Conservation (phyloP, 2,797 vertebrate species). For the Micrastur ruficollis region DNA sequence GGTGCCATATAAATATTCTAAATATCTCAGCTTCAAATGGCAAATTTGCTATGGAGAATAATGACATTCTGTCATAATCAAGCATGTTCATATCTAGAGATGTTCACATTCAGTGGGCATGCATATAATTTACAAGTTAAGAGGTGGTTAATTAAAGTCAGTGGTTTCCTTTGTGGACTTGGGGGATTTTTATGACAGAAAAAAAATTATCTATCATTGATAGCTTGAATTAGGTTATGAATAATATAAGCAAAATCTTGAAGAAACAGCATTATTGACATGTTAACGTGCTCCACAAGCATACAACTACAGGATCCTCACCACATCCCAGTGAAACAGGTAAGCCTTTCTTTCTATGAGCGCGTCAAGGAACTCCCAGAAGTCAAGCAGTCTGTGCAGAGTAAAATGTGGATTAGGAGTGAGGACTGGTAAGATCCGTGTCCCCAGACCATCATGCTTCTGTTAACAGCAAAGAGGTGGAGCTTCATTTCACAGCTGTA, state of each 20-base stretch:
- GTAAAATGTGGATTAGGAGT: not conserved
- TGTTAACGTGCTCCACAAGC: not conserved
- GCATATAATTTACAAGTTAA: not conserved
- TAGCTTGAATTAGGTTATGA: not conserved
- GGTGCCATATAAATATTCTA: not conserved
- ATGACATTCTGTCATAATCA: not conserved
- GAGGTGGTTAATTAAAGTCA: not conserved
- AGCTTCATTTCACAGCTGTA: not conserved
- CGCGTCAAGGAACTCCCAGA: not conserved
- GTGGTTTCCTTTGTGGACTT: not conserved
- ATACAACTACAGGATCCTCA: not conserved
- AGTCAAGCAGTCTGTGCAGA: not conserved
- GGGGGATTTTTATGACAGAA: not conserved
- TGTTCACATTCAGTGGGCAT: not conserved
- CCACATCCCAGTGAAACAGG: not conserved
- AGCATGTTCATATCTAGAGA: not conserved
- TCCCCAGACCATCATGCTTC: not conserved
- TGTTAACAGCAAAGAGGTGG: not conserved
- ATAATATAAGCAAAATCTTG: not conserved
- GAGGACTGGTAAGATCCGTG: rapidly evolving
- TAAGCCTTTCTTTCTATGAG: not conserved
- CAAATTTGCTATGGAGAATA: not conserved
- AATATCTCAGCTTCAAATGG: not conserved
- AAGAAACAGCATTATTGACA: not conserved
- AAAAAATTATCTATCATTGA: not conserved